Percentiles rank a stretch among this genome's conserved stretches.
Conservation (phyloP, 1,140 invertebrate genomes). For the Pseudobourletiella spinata region DNA sequence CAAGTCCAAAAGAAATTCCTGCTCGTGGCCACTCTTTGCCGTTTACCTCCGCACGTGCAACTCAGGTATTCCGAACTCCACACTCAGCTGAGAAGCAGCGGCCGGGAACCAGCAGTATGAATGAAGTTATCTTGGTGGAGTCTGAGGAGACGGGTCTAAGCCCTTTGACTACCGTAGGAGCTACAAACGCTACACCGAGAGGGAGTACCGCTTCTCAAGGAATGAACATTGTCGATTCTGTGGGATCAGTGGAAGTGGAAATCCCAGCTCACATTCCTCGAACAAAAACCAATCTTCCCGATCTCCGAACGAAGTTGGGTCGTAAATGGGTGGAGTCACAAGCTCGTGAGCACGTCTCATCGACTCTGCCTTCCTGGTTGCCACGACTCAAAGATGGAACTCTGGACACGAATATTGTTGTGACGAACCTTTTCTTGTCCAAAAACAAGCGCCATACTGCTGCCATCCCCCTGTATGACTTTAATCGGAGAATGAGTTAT, state of each 20-base stretch:
- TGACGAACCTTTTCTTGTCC: background rate
- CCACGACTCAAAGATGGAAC: constrained; percentile 10
- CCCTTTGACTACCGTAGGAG: background rate
- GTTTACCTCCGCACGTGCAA: background rate
- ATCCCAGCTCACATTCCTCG: constrained; percentile 12
- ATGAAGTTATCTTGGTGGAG: background rate
- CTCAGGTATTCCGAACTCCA: background rate
- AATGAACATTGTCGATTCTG: background rate
- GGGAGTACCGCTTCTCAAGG: background rate
- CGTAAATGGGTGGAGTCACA: constrained; percentile 14
- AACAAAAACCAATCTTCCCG: constrained; percentile 4
- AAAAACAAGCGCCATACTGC: background rate
- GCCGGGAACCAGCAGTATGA: background rate
- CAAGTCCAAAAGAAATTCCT: background rate
- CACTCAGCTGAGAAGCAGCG: background rate
- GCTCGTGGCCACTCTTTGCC: background rate
- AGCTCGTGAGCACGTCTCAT: background rate
- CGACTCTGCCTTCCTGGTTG: constrained; percentile 1
- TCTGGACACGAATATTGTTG: background rate
- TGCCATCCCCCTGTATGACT: background rate
- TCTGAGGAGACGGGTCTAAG: background rate
- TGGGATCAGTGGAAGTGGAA: background rate
- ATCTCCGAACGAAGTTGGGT: constrained; percentile 8
- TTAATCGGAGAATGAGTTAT: background rate
- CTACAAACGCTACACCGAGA: background rate